Evolutionary conservation across 2,797 vertebrate species (phyloP), one percentile per base, ranked within the genome.

Genomic region (Dromococcyx pavoninus): DNA sequence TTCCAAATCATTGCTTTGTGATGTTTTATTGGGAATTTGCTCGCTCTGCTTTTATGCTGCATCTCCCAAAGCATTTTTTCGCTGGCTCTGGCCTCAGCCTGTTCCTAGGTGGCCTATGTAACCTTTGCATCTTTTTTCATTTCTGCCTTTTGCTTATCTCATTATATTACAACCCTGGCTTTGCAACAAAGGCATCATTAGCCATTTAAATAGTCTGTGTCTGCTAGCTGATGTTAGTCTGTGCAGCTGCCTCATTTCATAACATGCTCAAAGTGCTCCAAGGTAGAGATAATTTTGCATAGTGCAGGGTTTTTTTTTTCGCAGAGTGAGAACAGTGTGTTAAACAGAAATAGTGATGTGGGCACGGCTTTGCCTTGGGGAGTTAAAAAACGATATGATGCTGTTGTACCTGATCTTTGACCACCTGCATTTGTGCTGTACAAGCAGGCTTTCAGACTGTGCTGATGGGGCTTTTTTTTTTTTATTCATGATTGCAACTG

Each of bases 391-490:
- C 4, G 3, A 30, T 23, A 10, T 58, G 80, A 70, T 0, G 10
- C 23, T 53, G 9, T 83, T 60, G 50, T 4, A 54, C 23, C 43
- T 94, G 44, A 30, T 86, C 62, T 91, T 65, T 72, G 76, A 44
- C 72, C 89, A 86, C 78, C 85, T 89, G 89, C 4, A 17, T 35
- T 94, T 57, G 39, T 78, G 94, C 87, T 91, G 51, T 23, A n/a
- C 32, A 65, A 74, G 78, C 88, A 84, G 64, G 33, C 77, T 75
- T 78, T 27, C 64, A 43, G 77, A 25, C 57, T 62, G 13, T 65
- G 81, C 82, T 91, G 85, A 71, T 67, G 73, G 50, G 37, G 39
- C 50, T 89, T 91, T 94, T 54, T 91, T 94, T 54, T 56, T 86
- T 95, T 80, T 91, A 69, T 89, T 86, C 77, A 27, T 51, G 58